These are phyloP conservation scores for Lepidurus couesii DNA, from an alignment of 1,140 invertebrate species.

Conservation along the genomic window DNA sequence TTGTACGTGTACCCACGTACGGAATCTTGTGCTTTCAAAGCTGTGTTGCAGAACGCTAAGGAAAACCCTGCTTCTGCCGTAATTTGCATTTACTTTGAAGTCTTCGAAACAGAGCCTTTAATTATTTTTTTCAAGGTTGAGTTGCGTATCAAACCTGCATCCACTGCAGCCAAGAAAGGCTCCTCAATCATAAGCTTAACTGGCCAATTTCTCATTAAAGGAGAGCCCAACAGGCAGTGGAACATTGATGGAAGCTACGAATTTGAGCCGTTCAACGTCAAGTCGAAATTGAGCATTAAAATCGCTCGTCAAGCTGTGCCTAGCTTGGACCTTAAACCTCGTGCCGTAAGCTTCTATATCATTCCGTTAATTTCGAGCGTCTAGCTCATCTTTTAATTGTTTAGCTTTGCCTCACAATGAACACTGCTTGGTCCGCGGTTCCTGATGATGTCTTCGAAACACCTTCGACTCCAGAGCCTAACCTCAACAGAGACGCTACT, in stretches of 20 bases:
- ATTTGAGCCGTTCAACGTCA: conserved; percentile 28
- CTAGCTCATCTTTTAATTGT: not conserved
- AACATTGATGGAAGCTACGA: conserved; percentile 31
- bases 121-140: not conserved
- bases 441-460: conserved; percentile 33
- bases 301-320: conserved; percentile 30
- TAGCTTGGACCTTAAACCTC: not conserved
- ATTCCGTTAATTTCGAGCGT: not conserved
- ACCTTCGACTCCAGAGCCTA: conserved; percentile 29
- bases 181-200: not conserved
- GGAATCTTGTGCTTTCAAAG: conserved; percentile 29
- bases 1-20: conserved; percentile 31
- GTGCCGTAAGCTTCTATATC: not conserved
- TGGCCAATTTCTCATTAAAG: conserved; percentile 26
- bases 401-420: conserved; percentile 31
- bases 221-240: conserved; percentile 25
- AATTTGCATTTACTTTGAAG: not conserved
- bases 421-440: conserved; percentile 22
- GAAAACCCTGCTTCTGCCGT: conserved; percentile 26
- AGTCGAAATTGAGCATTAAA: conserved; percentile 28
- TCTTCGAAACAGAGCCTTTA: not conserved
- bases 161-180: conserved; percentile 19
- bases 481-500: conserved; percentile 26
- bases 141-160: conserved; percentile 6
- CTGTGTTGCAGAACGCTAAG: conserved; percentile 28